Conservation (phyloP, 2,113 vertebrate species). For the Eptesicus fuscus region DNA sequence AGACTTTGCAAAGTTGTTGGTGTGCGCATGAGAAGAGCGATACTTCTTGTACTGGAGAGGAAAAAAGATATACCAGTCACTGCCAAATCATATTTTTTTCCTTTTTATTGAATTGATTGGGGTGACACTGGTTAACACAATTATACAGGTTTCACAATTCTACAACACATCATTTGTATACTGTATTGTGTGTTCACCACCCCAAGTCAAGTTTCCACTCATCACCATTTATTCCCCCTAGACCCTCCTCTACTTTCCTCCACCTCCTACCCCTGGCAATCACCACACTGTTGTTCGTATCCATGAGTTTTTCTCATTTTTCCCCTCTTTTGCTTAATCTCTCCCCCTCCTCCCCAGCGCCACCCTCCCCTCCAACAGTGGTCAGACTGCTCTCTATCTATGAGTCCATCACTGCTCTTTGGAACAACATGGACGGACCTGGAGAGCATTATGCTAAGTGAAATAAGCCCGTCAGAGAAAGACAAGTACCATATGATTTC, state of each 20-base stretch:
- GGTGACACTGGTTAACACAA: not conserved
- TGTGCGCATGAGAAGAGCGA: constrained; percentile 83
- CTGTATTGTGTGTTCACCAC: not conserved
- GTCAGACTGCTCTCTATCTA: not conserved
- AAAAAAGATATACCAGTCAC: constrained; percentile 31
- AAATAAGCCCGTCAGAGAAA: not conserved
- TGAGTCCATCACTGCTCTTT: not conserved
- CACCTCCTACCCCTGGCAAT: not conserved
- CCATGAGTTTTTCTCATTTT: not conserved
- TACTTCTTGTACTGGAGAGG: constrained; percentile 90
- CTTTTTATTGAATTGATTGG: not conserved
- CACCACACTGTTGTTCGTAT: not conserved
- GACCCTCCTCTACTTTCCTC: not conserved
- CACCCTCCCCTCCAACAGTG: not conserved
- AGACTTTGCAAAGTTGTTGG: constrained; percentile 95
- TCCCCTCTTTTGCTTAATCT: not conserved
- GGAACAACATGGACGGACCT: not conserved
- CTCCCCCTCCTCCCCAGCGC: not conserved
- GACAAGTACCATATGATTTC: not conserved
- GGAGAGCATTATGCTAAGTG: not conserved
- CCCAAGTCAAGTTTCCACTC: not conserved
- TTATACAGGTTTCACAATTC: not conserved
- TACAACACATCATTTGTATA: not conserved
- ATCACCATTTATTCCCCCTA: not conserved
- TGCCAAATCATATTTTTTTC: not conserved